Percentiles rank a stretch among this genome's conserved stretches.
phyloP scores from a whole-genome alignment of 2,888 invertebrate species.

The Oxytorus armatus region DNA sequence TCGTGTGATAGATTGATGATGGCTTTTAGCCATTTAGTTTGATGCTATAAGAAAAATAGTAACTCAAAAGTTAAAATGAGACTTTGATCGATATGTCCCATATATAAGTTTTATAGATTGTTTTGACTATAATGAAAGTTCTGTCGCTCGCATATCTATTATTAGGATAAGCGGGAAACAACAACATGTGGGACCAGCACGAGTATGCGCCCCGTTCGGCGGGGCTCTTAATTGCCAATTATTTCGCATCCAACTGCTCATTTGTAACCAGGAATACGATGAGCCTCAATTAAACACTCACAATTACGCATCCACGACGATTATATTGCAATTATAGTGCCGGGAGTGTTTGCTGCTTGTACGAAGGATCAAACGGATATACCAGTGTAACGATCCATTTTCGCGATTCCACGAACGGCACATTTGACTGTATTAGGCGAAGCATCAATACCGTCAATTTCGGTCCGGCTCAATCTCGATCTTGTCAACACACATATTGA shows the following conservation, averaged over 20 bases:
- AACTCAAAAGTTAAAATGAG: no score
- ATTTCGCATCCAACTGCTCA: conserved; percentile 66
- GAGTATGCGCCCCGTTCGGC: neutral
- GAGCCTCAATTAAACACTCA: conserved; percentile 66
- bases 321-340: conserved; percentile 29
- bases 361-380: neutral
- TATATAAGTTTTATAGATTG: conserved; percentile 4
- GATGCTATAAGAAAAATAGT: no score
- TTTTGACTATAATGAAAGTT: conserved; percentile 29
- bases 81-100: neutral
- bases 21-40: no score
- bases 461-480: conserved; percentile 1
- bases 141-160: conserved; percentile 45
- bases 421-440: neutral
- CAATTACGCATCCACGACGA: conserved; percentile 58
- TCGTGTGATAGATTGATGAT: no score
- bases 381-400: conserved; percentile 7
- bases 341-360: neutral
- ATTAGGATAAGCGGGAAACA: conserved; percentile 54
- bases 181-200: conserved; percentile 44
- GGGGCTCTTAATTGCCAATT: conserved; percentile 67
- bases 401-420: conserved; percentile 12
- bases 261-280: conserved; percentile 59
- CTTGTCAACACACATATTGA: no score
- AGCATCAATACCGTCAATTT: neutral